Conservation (phyloP, 2,113 vertebrate genomes). For the Mesocricetus auratus region DNA sequence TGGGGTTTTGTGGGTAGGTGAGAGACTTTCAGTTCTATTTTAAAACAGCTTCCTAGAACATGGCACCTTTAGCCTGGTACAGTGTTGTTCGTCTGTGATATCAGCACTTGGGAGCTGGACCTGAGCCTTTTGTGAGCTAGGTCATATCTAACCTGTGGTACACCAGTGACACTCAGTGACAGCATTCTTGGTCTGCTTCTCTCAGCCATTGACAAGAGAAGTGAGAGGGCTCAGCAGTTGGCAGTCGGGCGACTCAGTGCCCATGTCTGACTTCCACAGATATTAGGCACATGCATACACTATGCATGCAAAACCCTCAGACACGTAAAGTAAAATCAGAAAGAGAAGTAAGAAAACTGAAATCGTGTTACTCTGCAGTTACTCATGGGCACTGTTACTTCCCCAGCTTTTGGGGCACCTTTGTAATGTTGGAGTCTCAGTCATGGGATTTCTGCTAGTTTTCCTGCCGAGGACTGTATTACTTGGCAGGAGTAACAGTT, state of each 20-base stretch:
- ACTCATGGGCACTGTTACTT: neutral
- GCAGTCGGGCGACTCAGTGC: neutral
- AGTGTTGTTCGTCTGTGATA: neutral
- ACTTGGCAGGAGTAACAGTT: neutral
- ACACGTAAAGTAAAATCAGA: neutral
- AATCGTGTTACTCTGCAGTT: accelerated
- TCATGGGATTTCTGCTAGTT: neutral
- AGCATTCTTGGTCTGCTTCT: neutral
- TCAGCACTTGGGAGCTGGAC: neutral
- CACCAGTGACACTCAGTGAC: accelerated
- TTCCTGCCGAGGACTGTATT: neutral
- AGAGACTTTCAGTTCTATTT: neutral
- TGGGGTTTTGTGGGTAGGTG: neutral
- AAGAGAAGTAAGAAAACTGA: neutral
- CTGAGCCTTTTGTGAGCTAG: neutral
- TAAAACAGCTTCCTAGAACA: neutral
- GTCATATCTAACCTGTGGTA: neutral
- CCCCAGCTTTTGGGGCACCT: neutral
- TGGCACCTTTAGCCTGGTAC: neutral
- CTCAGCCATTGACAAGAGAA: neutral
- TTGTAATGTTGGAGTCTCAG: neutral
- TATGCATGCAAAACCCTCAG: neutral
- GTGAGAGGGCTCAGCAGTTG: neutral
- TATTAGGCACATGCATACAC: neutral
- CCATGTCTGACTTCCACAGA: neutral